phyloP scores from a whole-genome alignment of 2,113 vertebrate genomes.

The Pygoscelis antarcticus region DNA sequence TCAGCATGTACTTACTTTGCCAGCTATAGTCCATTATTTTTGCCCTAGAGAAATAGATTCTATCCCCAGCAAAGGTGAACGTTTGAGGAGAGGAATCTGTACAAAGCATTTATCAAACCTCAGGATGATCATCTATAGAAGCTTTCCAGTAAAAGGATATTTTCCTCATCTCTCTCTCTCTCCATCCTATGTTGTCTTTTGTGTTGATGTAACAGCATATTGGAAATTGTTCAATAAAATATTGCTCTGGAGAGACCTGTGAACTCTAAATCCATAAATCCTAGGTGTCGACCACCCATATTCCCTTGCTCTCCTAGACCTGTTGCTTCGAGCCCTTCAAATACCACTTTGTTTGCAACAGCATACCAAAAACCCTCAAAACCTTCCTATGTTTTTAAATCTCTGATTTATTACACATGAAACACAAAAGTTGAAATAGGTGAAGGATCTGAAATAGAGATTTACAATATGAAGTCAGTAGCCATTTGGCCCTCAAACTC shows the following conservation, averaged over 20 bases:
- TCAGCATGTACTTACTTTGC: not conserved
- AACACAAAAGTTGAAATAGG: not conserved
- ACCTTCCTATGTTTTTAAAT: not conserved
- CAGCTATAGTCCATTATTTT: not conserved
- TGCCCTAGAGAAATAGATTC: not conserved
- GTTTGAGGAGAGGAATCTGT: not conserved
- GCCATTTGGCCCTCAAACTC: not conserved
- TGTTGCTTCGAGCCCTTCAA: not conserved
- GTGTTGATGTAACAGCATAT: not conserved
- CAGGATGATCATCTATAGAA: not conserved
- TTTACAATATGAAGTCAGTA: not conserved
- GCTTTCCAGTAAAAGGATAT: not conserved
- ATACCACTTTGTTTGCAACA: not conserved
- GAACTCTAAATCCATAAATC: not conserved
- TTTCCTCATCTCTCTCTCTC: not conserved
- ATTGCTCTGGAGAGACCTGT: not conserved
- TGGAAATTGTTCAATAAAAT: not conserved
- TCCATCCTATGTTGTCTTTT: not conserved
- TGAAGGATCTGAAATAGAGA: not conserved
- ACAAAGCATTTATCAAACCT: not conserved
- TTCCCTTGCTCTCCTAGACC: not conserved
- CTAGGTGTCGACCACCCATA: not conserved
- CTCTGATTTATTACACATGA: not conserved
- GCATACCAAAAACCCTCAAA: not conserved
- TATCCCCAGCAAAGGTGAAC: not conserved